Evolutionary conservation across 2,888 invertebrate species (phyloP).

Genomic region (Seira musarum): DNA sequence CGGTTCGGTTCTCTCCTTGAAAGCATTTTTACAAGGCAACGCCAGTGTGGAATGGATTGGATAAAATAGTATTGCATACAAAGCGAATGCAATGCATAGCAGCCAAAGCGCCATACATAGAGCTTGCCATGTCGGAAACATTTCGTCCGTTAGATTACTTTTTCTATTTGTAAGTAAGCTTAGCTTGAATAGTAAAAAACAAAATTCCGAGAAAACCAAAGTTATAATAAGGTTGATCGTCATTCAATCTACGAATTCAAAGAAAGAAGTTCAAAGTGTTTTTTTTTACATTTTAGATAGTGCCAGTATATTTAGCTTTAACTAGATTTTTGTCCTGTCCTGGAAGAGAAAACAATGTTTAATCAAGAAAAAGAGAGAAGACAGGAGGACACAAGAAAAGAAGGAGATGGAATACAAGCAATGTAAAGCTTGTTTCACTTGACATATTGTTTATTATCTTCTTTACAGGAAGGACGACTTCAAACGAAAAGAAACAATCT

Average conservation of each 20-base stretch:
- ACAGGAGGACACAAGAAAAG: slow-evolving; percentile 8
- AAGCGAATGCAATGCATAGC: background rate
- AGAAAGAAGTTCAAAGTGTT: too few species aligned
- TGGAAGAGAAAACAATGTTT: background rate
- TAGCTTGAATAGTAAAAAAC: too few species aligned
- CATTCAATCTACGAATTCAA: too few species aligned
- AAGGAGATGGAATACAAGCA: background rate
- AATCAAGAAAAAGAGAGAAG: background rate
- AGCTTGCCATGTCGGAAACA: background rate
- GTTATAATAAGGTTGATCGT: too few species aligned
- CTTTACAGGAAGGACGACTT: background rate
- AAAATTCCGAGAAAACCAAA: too few species aligned
- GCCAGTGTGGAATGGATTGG: background rate
- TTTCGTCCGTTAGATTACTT: background rate
- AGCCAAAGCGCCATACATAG: background rate
- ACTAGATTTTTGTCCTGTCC: slow-evolving; percentile 3
- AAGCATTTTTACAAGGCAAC: background rate
- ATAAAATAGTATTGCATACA: slow-evolving; percentile 6
- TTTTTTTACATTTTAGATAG: too few species aligned
- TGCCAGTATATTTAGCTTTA: too few species aligned
- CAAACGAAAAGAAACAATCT: background rate
- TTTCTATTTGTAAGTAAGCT: background rate
- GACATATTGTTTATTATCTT: background rate
- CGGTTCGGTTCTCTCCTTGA: background rate
- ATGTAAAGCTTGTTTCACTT: background rate